phyloP scores from a whole-genome alignment of 2,888 invertebrate species.

The Dioctria linearis region DNA sequence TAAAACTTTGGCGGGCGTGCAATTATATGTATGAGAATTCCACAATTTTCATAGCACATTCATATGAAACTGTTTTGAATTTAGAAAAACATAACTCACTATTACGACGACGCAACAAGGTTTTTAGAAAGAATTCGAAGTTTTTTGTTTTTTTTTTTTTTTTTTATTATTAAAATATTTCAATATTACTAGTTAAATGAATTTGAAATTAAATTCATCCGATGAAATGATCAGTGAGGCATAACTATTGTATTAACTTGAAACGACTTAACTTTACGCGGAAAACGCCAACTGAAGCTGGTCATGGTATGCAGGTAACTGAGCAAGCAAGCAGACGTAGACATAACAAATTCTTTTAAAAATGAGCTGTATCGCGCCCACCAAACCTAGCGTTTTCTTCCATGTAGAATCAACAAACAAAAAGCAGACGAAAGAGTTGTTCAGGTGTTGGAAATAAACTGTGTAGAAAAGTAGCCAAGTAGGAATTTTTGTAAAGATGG shows the following conservation, averaged over 20 bases:
- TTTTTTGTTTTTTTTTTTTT: neutral
- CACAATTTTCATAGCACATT: neutral
- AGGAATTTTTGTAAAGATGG: neutral
- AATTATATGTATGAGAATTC: neutral
- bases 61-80: neutral
- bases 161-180: neutral
- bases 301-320: constrained; percentile 45
- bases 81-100: neutral
- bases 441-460: neutral
- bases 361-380: constrained; percentile 4
- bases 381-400: constrained; percentile 3
- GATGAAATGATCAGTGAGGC: neutral
- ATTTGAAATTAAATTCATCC: neutral
- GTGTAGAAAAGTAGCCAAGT: neutral
- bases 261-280: constrained; percentile 28
- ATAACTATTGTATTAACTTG: neutral
- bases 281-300: constrained; percentile 5
- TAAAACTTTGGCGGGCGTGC: neutral
- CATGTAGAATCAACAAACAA: neutral
- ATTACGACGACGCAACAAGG: neutral
- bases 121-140: neutral
- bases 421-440: neutral
- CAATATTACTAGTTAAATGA: neutral
- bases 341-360: constrained; percentile 19
- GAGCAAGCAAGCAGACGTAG: constrained; percentile 13